These are phyloP conservation scores for Scomber colias DNA, from an alignment of 2,113 vertebrate species.

Conservation along the genomic window DNA sequence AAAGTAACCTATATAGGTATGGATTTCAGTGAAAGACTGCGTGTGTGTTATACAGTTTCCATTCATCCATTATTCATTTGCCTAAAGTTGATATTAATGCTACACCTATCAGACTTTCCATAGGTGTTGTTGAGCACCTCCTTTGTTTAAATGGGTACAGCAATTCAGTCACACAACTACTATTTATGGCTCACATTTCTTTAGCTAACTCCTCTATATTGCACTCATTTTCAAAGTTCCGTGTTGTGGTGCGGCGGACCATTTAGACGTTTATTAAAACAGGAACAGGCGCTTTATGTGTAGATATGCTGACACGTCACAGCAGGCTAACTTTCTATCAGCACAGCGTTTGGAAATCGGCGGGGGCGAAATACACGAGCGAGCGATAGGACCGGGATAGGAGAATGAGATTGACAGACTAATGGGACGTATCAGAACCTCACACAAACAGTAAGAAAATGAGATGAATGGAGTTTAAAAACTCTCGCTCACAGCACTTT, in stretches of 20 bases:
- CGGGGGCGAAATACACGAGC: neutral
- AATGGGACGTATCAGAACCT: conserved; percentile 72
- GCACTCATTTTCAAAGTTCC: conserved; percentile 1
- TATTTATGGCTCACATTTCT: neutral
- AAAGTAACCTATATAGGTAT: conserved; percentile 7
- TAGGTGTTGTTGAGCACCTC: conserved; percentile 1
- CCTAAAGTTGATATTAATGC: conserved; percentile 2
- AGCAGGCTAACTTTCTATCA: conserved; percentile 58
- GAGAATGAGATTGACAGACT: conserved; percentile 50
- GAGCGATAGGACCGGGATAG: neutral
- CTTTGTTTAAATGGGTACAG: neutral
- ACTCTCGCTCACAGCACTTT: conserved; percentile 57
- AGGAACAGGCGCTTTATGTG: conserved; percentile 27
- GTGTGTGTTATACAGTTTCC: neutral
- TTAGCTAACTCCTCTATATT: neutral
- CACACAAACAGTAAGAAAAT: conserved; percentile 54
- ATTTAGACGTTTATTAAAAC: conserved; percentile 50
- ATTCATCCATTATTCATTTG: conserved; percentile 1
- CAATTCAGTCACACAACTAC: neutral
- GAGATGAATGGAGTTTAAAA: conserved; percentile 59
- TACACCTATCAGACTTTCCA: neutral
- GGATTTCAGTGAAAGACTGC: neutral
- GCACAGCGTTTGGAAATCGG: conserved; percentile 47
- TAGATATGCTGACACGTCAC: conserved; percentile 76
- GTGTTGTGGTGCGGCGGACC: conserved; percentile 28